A percentile compares a stretch with the other conserved stretches of the same genome.
Evolutionary conservation across 2,797 vertebrate species (phyloP).

Genomic region (Sebastes melanostomus): DNA sequence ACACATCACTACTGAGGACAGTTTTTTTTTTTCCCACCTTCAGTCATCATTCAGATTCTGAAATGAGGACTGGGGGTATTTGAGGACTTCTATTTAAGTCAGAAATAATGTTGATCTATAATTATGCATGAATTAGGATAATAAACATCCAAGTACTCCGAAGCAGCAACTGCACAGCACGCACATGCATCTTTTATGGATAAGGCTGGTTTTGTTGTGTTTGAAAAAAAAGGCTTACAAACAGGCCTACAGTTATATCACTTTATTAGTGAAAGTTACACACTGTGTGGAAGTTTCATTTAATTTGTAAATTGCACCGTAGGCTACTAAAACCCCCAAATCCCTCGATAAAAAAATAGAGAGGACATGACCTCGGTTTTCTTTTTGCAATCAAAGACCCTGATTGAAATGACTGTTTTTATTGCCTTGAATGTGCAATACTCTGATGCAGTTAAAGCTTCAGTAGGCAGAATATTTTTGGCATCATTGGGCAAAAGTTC

Average conservation of each 20-base stretch:
- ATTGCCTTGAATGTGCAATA: no score
- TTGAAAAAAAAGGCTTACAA: neutral
- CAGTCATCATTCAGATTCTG: neutral
- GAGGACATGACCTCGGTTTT: neutral
- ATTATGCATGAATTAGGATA: neutral
- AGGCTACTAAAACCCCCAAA: neutral
- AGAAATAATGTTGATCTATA: neutral
- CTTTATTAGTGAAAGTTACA: neutral
- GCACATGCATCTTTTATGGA: neutral
- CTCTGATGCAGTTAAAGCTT: neutral
- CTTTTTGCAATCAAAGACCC: no score
- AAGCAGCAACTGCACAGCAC: neutral
- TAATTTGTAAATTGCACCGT: neutral
- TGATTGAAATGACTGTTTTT: no score
- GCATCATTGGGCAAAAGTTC: no score
- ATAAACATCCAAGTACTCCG: neutral
- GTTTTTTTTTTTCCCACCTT: neutral
- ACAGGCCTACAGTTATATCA: neutral
- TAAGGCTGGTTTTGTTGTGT: neutral
- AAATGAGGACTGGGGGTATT: neutral
- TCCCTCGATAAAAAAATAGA: neutral
- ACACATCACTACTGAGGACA: neutral
- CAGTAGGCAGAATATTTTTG: no score
- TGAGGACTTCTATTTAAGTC: neutral
- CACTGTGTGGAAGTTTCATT: neutral